Conservation (phyloP, 2,113 vertebrate species). For the Notarius lentiginosus region DNA sequence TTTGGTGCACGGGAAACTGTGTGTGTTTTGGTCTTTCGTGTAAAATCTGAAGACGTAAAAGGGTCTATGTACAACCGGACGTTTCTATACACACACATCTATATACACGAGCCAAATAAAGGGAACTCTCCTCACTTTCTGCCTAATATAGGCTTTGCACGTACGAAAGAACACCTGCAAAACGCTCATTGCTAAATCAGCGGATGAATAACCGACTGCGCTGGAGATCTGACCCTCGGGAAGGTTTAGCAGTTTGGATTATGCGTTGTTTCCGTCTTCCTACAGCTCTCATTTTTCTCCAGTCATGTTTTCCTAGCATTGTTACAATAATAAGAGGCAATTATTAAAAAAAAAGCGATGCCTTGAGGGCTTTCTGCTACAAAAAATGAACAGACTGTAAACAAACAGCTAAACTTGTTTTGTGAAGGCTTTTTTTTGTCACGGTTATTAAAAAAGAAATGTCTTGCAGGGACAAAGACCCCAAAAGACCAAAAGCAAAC, state of each 20-base stretch:
- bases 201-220: neutral
- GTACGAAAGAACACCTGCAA: constrained; percentile 27
- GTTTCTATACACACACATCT: neutral
- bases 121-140: constrained; percentile 37
- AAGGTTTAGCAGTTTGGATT: neutral
- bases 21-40: constrained; percentile 51
- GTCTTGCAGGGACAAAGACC: neutral
- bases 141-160: constrained; percentile 59
- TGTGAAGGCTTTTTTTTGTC: too few species aligned
- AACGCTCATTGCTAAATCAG: neutral
- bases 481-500: too few species aligned
- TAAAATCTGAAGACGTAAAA: constrained; percentile 44
- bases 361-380: neutral
- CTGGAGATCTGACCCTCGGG: neutral
- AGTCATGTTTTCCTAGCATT: neutral
- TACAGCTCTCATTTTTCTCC: neutral
- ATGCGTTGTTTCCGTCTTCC: neutral
- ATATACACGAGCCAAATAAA: constrained; percentile 50
- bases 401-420: neutral
- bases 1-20: constrained; percentile 37
- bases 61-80: constrained; percentile 44
- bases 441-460: neutral
- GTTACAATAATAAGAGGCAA: neutral
- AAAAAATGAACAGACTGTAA: neutral
- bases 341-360: neutral